Percentiles rank a stretch among this genome's conserved stretches.
phyloP scores from a whole-genome alignment of 1,140 invertebrate genomes.

The Ephestia elutella region DNA sequence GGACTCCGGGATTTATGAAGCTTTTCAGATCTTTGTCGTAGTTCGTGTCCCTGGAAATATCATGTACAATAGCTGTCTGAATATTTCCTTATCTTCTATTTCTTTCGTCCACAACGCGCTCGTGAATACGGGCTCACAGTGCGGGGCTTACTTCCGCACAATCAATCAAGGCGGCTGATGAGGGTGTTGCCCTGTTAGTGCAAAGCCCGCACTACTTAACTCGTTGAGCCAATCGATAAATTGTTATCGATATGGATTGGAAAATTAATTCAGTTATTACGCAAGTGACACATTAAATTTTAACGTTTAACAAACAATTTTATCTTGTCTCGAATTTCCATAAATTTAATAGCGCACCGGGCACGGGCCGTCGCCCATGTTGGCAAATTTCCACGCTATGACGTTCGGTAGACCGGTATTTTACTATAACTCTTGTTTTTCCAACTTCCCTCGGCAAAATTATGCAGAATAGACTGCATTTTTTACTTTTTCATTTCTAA shows the following conservation, averaged over 20 bases:
- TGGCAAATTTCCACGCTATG: slow-evolving; percentile 56
- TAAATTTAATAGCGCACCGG: slow-evolving; percentile 54
- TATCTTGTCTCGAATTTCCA: slow-evolving; percentile 54
- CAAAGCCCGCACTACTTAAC: slow-evolving; percentile 43
- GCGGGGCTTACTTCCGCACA: slow-evolving; percentile 55
- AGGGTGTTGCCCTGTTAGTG: slow-evolving; percentile 40
- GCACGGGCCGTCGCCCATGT: slow-evolving; percentile 29
- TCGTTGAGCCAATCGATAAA: slow-evolving; percentile 42
- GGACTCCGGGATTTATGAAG: slow-evolving; percentile 58
- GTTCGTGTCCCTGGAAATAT: slow-evolving; percentile 7
- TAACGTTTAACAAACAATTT: slow-evolving; percentile 31
- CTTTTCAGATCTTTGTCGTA: slow-evolving; percentile 24
- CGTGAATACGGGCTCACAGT: slow-evolving; percentile 17
- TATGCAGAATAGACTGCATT: slow-evolving; percentile 15
- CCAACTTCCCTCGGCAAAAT: slow-evolving; percentile 24
- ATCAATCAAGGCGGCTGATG: slow-evolving; percentile 60
- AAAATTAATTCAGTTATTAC: slow-evolving; percentile 47
- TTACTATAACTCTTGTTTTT: slow-evolving; percentile 26
- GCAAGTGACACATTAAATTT: slow-evolving; percentile 26
- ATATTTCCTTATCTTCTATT: slow-evolving; percentile 1
- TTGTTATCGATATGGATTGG: slow-evolving; percentile 41
- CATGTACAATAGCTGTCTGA: slow-evolving; percentile 5
- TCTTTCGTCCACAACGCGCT: slow-evolving; percentile 2
- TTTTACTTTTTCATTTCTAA: slow-evolving; percentile 16
- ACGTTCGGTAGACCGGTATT: slow-evolving; percentile 27